Conservation (phyloP, 2,113 vertebrate genomes). For the Pedetes capensis region DNA sequence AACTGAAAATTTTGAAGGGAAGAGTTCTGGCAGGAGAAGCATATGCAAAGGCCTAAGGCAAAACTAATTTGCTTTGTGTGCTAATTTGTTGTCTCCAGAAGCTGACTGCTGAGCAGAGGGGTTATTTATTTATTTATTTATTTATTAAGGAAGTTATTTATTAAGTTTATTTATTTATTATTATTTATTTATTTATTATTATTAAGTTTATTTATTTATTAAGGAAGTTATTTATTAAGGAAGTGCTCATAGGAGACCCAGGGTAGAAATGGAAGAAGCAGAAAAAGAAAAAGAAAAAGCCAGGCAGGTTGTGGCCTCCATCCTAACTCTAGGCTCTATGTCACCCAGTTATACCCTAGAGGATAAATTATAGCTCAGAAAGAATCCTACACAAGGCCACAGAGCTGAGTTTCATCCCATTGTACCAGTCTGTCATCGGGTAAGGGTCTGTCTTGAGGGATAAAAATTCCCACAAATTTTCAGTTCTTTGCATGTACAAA, state of each 20-base stretch:
- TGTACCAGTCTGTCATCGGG: background rate
- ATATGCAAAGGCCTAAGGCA: background rate
- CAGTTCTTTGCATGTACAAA: background rate
- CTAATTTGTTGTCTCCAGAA: background rate
- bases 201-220: too few species aligned
- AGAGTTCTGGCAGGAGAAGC: background rate
- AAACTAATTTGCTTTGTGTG: background rate
- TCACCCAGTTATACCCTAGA: background rate
- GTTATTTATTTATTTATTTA: too few species aligned
- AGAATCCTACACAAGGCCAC: background rate
- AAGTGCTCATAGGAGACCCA: background rate
- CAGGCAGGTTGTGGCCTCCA: background rate
- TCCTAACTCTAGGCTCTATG: background rate
- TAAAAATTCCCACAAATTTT: background rate
- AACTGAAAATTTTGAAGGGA: background rate
- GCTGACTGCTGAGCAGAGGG: too few species aligned
- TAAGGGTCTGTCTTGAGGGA: background rate
- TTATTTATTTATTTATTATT: too few species aligned
- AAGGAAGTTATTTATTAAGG: too few species aligned
- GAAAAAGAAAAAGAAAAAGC: background rate
- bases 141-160: too few species aligned
- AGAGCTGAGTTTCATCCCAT: background rate
- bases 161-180: too few species aligned
- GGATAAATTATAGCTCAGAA: background rate
- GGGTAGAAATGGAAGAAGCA: background rate